A percentile compares a stretch with the other conserved stretches of the same genome.
These are phyloP conservation scores for Trissonchulus latispiculum DNA, from an alignment of 2,888 invertebrate species.

Conservation along the genomic window DNA sequence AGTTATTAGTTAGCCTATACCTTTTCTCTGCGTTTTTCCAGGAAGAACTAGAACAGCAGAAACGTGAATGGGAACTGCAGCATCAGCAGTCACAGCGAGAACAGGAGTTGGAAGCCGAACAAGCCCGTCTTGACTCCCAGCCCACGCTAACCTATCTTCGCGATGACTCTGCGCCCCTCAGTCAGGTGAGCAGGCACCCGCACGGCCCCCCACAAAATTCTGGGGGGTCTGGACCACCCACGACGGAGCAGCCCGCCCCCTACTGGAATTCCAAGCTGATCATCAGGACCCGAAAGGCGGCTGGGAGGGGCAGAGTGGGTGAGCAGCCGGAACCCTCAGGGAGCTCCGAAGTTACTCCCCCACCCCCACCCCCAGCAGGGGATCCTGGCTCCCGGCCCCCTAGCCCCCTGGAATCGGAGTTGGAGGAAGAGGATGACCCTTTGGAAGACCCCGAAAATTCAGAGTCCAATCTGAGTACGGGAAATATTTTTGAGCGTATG, in stretches of 20 bases:
- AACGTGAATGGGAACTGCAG: constrained; percentile 76
- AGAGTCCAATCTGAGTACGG: no score
- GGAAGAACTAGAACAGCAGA: constrained; percentile 67
- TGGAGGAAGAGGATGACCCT: no score
- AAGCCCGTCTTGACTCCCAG: neutral
- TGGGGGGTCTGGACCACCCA: neutral
- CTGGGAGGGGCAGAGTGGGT: constrained; percentile 30
- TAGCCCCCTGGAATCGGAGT: no score
- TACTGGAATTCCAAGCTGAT: constrained; percentile 47
- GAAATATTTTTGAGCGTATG: no score
- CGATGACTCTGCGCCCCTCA: constrained; percentile 9
- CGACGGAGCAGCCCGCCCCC: constrained; percentile 33
- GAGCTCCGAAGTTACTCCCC: neutral
- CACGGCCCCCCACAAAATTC: neutral
- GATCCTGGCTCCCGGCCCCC: neutral
- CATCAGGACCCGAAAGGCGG: constrained; percentile 44
- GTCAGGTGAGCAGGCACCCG: no score
- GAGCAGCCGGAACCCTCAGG: constrained; percentile 23
- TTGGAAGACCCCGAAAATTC: no score
- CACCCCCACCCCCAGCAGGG: neutral
- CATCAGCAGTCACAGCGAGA: constrained; percentile 54
- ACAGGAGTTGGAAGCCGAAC: constrained; percentile 37
- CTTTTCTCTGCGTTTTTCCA: constrained; percentile 29
- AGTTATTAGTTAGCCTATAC: constrained; percentile 37
- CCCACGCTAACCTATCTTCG: constrained; percentile 4